Evolutionary conservation across 2,888 invertebrate species (phyloP).

Genomic region (Enoplolaimus lenunculus): DNA sequence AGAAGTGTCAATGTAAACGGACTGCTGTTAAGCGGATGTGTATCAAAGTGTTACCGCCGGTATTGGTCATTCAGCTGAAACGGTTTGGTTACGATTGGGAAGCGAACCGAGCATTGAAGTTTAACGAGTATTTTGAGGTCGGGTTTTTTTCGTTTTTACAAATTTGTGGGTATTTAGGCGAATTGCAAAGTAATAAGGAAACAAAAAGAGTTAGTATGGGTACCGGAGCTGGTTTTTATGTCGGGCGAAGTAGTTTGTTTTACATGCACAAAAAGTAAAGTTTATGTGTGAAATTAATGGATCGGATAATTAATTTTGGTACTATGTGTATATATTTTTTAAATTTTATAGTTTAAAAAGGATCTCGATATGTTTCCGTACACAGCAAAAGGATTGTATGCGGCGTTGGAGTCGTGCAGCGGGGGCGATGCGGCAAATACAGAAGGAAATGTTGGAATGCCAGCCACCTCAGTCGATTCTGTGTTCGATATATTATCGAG

Average conservation of each 20-base stretch:
- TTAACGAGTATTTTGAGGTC: constrained; percentile 47
- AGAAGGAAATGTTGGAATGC: not conserved
- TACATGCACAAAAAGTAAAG: no score
- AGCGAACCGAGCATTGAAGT: constrained; percentile 46
- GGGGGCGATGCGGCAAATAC: not conserved
- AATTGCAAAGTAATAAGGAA: no score
- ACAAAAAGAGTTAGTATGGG: no score
- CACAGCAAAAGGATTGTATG: constrained; percentile 44
- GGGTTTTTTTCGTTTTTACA: constrained; percentile 15
- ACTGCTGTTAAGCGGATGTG: constrained; percentile 47
- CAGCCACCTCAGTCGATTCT: no score
- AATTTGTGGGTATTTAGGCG: constrained; percentile 18
- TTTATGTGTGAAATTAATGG: no score
- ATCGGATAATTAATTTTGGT: no score
- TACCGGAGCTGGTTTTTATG: no score
- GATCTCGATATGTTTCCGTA: constrained; percentile 47
- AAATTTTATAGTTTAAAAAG: no score
- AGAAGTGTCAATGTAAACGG: constrained; percentile 47
- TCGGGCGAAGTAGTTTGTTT: no score
- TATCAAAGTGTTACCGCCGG: constrained; percentile 46
- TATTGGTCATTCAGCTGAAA: constrained; percentile 48
- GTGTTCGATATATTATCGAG: not conserved
- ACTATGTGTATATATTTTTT: no score
- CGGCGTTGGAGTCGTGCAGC: constrained; percentile 23
- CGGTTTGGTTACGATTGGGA: constrained; percentile 49